Conservation (phyloP, 2,797 vertebrate species). For the Tenualosa thibaudeaui region DNA sequence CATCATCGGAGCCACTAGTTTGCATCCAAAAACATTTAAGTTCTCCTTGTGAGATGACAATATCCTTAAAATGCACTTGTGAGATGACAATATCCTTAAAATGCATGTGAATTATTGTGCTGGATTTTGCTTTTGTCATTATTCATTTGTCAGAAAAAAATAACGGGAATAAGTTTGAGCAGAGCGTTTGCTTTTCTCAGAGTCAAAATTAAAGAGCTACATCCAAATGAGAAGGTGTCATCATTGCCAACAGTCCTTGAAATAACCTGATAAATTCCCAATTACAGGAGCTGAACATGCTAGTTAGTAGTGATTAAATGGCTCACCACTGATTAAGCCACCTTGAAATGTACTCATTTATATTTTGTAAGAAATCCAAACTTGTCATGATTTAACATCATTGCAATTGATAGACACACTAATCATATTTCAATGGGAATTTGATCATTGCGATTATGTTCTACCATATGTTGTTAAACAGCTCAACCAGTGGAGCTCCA, state of each 20-base stretch:
- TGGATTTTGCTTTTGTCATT: background rate
- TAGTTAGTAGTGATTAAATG: background rate
- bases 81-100: too few relatives aligned
- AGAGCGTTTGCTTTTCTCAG: background rate
- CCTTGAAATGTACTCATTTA: background rate
- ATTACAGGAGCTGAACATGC: background rate
- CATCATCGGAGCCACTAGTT: background rate
- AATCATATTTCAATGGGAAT: background rate
- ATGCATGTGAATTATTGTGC: background rate
- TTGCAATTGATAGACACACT: background rate
- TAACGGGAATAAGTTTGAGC: background rate
- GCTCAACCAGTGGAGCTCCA: background rate
- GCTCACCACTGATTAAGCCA: background rate
- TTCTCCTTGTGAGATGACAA: conserved; percentile 28
- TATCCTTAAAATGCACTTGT: background rate
- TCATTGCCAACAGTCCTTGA: background rate
- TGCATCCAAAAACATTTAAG: conserved; percentile 30
- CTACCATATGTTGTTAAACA: background rate
- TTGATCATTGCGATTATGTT: background rate
- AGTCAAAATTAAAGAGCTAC: background rate
- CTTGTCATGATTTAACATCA: background rate
- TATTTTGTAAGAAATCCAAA: background rate
- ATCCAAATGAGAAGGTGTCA: background rate
- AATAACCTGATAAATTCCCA: background rate
- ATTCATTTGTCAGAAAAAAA: background rate